Percentiles rank a stretch among this genome's conserved stretches.
Conservation (phyloP, 2,888 invertebrate species). For the Sericinus montela region DNA sequence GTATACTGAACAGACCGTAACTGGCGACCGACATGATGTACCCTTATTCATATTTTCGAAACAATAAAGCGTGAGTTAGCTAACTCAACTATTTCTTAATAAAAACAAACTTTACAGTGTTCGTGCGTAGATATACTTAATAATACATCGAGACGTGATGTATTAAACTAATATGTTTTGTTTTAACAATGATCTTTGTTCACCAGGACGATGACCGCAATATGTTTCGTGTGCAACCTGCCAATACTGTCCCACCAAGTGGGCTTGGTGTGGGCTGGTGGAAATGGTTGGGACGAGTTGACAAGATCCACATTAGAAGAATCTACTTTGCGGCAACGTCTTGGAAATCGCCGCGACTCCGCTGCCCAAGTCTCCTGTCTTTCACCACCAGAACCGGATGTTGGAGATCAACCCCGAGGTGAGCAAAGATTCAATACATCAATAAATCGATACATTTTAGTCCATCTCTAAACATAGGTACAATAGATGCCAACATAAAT, state of each 20-base stretch:
- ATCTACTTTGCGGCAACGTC: slow-evolving; percentile 89
- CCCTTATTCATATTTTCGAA: slow-evolving; percentile 54
- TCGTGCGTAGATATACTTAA: too few species aligned
- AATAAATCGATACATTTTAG: too few species aligned
- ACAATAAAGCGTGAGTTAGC: slow-evolving; percentile 68
- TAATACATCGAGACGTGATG: too few species aligned
- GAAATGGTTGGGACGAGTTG: slow-evolving; percentile 96
- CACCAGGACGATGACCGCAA: slow-evolving; percentile 93
- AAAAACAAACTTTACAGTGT: not conserved
- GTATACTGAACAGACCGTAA: slow-evolving; percentile 35
- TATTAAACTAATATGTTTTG: too few species aligned
- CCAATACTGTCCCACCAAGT: slow-evolving; percentile 97
- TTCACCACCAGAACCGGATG: slow-evolving; percentile 91
- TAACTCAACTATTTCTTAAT: slow-evolving; percentile 6
- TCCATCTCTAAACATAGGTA: too few species aligned
- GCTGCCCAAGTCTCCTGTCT: slow-evolving; percentile 93
- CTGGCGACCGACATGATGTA: slow-evolving; percentile 48
- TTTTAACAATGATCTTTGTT: slow-evolving; percentile 36
- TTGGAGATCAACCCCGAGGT: slow-evolving; percentile 76
- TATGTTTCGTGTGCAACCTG: slow-evolving; percentile 97
- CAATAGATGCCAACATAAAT: too few species aligned
- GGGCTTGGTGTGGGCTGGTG: slow-evolving; percentile 95
- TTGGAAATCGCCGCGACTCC: slow-evolving; percentile 92
- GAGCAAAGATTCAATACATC: too few species aligned
- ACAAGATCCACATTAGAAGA: slow-evolving; percentile 91